Evolutionary conservation across 2,113 vertebrate species (phyloP).

Genomic region (Meleagris gallopavo): DNA sequence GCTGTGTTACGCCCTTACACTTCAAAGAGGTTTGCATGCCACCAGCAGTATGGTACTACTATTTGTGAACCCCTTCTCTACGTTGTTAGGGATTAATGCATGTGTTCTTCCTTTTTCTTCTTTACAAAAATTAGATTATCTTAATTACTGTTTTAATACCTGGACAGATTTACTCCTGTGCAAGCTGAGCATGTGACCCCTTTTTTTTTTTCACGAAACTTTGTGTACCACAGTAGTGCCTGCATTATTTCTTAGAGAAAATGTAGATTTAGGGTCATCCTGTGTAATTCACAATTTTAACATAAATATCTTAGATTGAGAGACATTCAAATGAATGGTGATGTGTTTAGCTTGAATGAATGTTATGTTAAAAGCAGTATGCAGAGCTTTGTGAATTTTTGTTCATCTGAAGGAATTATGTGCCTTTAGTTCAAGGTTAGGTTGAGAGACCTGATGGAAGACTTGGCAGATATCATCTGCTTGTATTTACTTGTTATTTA

Average conservation of each 20-base stretch:
- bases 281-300: not conserved
- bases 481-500: not conserved
- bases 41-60: not conserved
- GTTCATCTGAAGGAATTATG: not conserved
- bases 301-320: not conserved
- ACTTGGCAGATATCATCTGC: not conserved
- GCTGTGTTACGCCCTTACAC: accelerated
- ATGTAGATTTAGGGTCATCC: not conserved
- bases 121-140: not conserved
- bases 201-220: not conserved
- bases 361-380: not conserved
- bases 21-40: not conserved
- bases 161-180: not conserved
- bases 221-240: not conserved
- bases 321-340: not conserved
- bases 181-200: not conserved
- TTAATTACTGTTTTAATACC: not conserved
- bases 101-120: not conserved
- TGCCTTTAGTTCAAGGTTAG: not conserved
- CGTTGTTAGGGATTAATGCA: accelerated
- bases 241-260: not conserved
- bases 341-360: not conserved
- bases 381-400: not conserved
- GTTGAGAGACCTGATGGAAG: not conserved
- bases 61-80: not conserved